phyloP scores from a whole-genome alignment of 2,888 invertebrate species.

The Isotomurus palustris region DNA sequence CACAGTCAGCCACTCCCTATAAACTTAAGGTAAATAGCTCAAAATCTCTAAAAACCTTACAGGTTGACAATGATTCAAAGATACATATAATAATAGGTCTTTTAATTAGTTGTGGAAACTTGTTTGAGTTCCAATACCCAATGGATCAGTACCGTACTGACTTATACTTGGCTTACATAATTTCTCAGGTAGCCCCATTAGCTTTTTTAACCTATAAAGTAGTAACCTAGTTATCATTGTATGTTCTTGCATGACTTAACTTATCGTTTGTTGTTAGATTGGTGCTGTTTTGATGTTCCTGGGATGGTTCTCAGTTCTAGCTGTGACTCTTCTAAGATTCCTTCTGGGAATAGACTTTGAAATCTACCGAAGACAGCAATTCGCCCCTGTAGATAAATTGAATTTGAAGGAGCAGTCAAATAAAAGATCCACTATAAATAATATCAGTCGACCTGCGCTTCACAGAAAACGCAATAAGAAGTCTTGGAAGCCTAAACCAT shows the following conservation, averaged over 20 bases:
- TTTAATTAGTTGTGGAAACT: slow-evolving; percentile 16
- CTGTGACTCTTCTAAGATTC: slow-evolving; percentile 18
- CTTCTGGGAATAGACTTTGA: slow-evolving; percentile 21
- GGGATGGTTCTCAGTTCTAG: slow-evolving; percentile 19
- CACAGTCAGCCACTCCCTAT: neutral
- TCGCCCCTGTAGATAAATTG: no score
- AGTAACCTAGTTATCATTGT: neutral
- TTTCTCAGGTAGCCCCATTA: slow-evolving; percentile 16
- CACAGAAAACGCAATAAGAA: no score
- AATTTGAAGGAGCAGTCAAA: no score
- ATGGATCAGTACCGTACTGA: slow-evolving; percentile 12
- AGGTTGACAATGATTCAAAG: no score
- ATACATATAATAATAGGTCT: neutral
- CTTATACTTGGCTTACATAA: slow-evolving; percentile 17
- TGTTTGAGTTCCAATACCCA: slow-evolving; percentile 17
- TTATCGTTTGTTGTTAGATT: slow-evolving; percentile 8
- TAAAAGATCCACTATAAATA: no score
- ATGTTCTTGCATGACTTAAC: neutral
- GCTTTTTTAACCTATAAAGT: neutral
- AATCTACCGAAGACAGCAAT: slow-evolving; percentile 12
- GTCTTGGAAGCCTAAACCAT: no score
- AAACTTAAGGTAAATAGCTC: no score
- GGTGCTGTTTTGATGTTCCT: slow-evolving; percentile 10
- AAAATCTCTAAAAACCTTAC: no score
- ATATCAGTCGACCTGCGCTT: no score